Base-by-base conservation (phyloP, 2,113 vertebrate genomes). In the Limnothrissa miodon region DNA sequence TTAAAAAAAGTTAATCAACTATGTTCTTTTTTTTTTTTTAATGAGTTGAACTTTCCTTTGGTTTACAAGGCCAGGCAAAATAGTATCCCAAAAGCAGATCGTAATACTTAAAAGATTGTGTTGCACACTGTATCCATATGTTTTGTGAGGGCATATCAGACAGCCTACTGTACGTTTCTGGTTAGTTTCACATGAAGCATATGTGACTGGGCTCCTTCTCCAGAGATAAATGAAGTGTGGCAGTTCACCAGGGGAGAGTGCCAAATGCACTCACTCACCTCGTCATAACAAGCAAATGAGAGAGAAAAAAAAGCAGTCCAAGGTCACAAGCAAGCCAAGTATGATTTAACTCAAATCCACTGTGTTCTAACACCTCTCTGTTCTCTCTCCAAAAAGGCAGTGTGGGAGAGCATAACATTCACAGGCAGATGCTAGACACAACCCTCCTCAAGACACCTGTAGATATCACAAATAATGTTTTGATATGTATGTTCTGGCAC, bases 301-400 rank as follows among this genome's bases (percentile, higher is more conserved):
- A n/a, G n/a, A n/a, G n/a, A 62, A 62, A 62, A 66, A 70, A 70
- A 13, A 23, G 36, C 9, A n/a, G 62, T 70, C 62, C 62, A 70
- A 29, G 62, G 62, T 70, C 62, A 70, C 62, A 33, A 36, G 62
- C 62, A 70, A 70, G 62, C 62, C 62, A 70, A 70, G 62, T 36
- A 70, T 70, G 62, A 70, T 70, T 70, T 70, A 70, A 70, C 62
- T 70, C 62, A 70, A 70, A 70, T 36, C 62, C 29, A 33, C 29
- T 36, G 33, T 62, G 56, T 62, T 62, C 62, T 33, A 70, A 70
- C 62, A 70, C 25, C 62, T 70, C 25, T 36, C 29, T 33, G 10
- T 66, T 66, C 29, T 36, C 29, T 36, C 62, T 70, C 62, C 62
- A 29, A 70, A 10, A 29, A 70, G 25, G 29, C 62, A 4, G 62